phyloP scores from a whole-genome alignment of 2,113 vertebrate genomes.

The Bothrops jararaca region DNA sequence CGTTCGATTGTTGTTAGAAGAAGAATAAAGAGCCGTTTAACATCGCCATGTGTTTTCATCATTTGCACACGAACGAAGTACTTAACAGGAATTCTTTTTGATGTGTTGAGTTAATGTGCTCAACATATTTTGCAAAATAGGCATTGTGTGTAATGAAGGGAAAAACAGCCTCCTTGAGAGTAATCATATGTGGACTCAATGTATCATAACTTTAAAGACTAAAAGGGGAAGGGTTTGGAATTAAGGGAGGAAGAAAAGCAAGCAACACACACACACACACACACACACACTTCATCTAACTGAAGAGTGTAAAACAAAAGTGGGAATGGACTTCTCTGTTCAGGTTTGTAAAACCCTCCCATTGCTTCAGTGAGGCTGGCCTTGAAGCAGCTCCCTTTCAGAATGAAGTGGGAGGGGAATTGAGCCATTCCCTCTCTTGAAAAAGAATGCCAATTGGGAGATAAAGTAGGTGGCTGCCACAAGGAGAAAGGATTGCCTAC shows the following conservation, averaged over 20 bases:
- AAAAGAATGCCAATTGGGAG: background rate
- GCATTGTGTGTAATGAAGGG: background rate
- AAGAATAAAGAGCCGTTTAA: too few species aligned
- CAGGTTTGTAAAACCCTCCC: background rate
- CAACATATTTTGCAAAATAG: background rate
- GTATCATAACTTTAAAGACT: background rate
- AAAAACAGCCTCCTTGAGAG: background rate
- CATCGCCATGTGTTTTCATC: too few species aligned
- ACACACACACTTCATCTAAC: background rate
- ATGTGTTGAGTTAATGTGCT: background rate
- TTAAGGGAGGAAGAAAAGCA: background rate
- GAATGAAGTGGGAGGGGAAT: background rate
- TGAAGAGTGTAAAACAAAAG: background rate
- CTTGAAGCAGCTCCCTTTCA: background rate
- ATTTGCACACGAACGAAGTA: too few species aligned
- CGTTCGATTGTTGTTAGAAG: too few species aligned
- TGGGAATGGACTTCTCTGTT: background rate
- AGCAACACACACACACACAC: background rate
- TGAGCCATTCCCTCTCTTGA: background rate
- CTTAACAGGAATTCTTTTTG: too few species aligned
- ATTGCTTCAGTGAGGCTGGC: background rate
- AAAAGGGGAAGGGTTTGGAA: background rate
- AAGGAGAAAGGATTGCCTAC: background rate
- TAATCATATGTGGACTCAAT: background rate
- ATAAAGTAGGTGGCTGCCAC: background rate